These are phyloP conservation scores for Rhabdornis inornatus DNA, from an alignment of 2,113 vertebrate species.

Conservation along the genomic window DNA sequence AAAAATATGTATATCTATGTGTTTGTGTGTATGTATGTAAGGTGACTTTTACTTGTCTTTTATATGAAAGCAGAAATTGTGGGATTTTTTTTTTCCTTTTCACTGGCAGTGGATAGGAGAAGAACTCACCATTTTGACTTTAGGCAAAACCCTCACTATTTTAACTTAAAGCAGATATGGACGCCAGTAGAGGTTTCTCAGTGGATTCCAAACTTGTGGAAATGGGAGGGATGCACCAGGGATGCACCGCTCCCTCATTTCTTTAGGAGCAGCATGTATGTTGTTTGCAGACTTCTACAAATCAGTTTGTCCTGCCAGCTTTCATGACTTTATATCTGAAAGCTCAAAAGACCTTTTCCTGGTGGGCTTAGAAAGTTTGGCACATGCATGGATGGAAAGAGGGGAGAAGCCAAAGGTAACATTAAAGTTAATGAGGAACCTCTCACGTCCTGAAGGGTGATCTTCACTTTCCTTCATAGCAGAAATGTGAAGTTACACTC, in stretches of 20 bases:
- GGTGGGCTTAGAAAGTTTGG: background rate
- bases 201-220: background rate
- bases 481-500: background rate
- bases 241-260: background rate
- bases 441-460: background rate
- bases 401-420: background rate
- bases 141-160: background rate
- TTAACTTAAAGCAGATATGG: background rate
- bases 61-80: background rate
- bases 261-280: background rate
- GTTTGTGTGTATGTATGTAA: background rate
- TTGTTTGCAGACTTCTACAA: background rate
- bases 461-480: background rate
- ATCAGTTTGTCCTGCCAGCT: background rate
- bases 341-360: background rate
- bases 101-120: background rate
- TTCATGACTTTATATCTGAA: background rate
- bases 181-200: background rate
- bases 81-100: background rate
- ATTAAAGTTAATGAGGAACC: background rate
- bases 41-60: background rate
- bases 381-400: accelerated
- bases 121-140: background rate
- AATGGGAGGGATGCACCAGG: background rate
- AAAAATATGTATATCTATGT: background rate